A percentile compares a stretch with the other conserved stretches of the same genome.
Evolutionary conservation across 2,113 vertebrate genomes (phyloP).

Genomic region (Caranx melampygus): DNA sequence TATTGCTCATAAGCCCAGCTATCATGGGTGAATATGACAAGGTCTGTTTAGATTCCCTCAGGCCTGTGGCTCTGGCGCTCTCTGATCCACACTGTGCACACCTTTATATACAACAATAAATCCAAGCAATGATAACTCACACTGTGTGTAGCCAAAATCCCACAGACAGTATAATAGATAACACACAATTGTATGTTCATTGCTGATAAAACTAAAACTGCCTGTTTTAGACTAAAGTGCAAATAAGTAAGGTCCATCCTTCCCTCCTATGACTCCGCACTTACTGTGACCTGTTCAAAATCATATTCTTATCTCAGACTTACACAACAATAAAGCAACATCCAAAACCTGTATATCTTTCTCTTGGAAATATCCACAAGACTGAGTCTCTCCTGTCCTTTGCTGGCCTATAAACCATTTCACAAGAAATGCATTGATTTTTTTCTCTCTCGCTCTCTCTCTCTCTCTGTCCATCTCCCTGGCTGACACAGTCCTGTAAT

Average conservation of each 20-base stretch:
- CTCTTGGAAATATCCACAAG: slow-evolving; percentile 4
- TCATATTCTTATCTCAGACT: neutral
- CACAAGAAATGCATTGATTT: neutral
- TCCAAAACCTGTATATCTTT: neutral
- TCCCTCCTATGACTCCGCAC: neutral
- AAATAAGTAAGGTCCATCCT: neutral
- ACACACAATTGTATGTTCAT: neutral
- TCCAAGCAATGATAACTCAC: neutral
- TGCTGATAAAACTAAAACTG: neutral
- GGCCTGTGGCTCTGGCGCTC: neutral
- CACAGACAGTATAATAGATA: neutral
- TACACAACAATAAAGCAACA: neutral
- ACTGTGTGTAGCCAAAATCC: neutral
- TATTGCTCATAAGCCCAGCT: neutral
- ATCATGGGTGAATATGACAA: neutral
- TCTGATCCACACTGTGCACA: neutral
- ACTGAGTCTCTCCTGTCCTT: neutral
- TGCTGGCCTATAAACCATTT: neutral
- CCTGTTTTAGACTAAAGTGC: neutral
- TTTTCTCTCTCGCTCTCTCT: neutral
- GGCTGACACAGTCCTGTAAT: neutral
- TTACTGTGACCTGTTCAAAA: neutral
- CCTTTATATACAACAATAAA: neutral
- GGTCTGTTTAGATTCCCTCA: neutral
- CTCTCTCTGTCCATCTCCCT: too few species aligned